Base-by-base conservation (phyloP, 2,113 vertebrate species). In the Seriola aureovittata region DNA sequence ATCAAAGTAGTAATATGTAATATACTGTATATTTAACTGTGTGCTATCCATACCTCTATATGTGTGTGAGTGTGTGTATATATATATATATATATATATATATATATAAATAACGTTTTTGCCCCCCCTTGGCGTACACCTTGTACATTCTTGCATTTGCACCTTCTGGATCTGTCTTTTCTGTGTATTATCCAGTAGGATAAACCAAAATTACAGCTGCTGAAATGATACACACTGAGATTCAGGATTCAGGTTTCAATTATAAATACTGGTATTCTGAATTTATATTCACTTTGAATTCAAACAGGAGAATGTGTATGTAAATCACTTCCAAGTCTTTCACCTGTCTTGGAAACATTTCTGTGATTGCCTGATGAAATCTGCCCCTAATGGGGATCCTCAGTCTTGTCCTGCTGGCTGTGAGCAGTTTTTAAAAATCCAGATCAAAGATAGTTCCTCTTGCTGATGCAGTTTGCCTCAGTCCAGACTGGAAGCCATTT, bases 381-480 rank as follows among this genome's bases (percentile, higher is more conserved):
- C 19, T 64, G 46, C 34, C 46, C 7, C 5, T 44, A 34, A 69
- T 46, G n/a, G 36, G 34, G 63, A 55, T 54, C 54, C 25, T 32
- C 36, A 14, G 10, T 57, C 32, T 74, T 9, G 1, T 65, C 10
- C 14, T 40, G 17, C 50, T 57, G 25, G 68, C 36, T 54, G 10
- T 42, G 65, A 70, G 65, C 34, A 54, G 68, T 36, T 63, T 78
- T 69, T 55, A 74, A 75, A 48, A 44, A 40, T 36, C 34, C 21
- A 34, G 50, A 70, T 82, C 58, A 59, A 32, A 78, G 46, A 54
- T 76, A 32, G 44, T 50, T 73, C 63, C 29, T 62, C 25, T 62
- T 14, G 32, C 62, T 75, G 44, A 73, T 68, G 82, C 42, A 57
- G 54, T 78, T 62, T 77, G 40, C 23, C 40, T 10, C 65, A 2